Percentiles rank a stretch among this genome's conserved stretches.
These are phyloP conservation scores for Agrypnia vestita DNA, from an alignment of 1,140 invertebrate genomes.

Conservation along the genomic window DNA sequence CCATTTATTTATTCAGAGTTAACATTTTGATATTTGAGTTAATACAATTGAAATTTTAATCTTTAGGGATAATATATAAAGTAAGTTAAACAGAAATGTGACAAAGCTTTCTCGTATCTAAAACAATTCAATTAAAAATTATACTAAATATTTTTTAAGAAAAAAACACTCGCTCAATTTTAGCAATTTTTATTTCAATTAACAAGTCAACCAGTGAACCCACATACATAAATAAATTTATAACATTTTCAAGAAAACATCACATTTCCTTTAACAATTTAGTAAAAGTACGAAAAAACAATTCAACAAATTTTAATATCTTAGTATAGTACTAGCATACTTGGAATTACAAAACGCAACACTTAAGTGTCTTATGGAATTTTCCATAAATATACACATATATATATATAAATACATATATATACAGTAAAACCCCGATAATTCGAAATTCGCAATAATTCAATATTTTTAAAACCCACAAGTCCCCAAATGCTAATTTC, in stretches of 20 bases:
- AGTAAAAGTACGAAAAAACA: slow-evolving; percentile 50
- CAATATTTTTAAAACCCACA: too few relatives aligned
- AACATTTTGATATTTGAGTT: neutral
- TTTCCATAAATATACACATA: slow-evolving; percentile 33
- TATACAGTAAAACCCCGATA: too few relatives aligned
- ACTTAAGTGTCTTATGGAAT: slow-evolving; percentile 29
- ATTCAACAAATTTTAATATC: slow-evolving; percentile 45
- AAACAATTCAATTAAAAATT: neutral
- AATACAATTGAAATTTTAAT: neutral
- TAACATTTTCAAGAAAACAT: slow-evolving; percentile 51
- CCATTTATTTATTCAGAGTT: neutral
- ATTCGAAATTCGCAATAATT: too few relatives aligned
- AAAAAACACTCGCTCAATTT: slow-evolving; percentile 11
- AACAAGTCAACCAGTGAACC: slow-evolving; percentile 54
- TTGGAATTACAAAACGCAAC: slow-evolving; percentile 26
- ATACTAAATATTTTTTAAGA: neutral
- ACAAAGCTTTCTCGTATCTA: neutral
- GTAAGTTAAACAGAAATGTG: too few relatives aligned
- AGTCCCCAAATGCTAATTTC: too few relatives aligned
- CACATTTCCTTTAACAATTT: slow-evolving; percentile 48
- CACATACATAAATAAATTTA: slow-evolving; percentile 50
- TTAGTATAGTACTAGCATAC: neutral
- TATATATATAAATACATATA: slow-evolving; percentile 7
- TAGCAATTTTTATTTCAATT: slow-evolving; percentile 45
- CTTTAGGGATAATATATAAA: too few relatives aligned